These are phyloP conservation scores for Nemopilema nomurai DNA, from an alignment of 30 jellyfish, hydroid and myxozoan genomes.

Conservation along the genomic window DNA sequence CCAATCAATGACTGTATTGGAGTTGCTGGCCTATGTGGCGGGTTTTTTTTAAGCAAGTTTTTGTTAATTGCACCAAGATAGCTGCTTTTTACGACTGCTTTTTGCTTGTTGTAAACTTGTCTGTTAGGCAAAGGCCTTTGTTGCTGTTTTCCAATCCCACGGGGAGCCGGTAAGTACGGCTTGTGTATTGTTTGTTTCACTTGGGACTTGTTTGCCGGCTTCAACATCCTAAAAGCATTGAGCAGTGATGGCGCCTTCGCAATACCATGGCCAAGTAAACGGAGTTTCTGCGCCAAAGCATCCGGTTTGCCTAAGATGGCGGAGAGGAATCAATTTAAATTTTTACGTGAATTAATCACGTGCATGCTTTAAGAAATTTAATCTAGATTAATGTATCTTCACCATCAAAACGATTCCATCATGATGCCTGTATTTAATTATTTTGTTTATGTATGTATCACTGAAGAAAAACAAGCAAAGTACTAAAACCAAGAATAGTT, in stretches of 20 bases:
- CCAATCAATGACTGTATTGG: constrained; percentile 1
- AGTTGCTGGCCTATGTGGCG: not conserved
- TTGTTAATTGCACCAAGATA: not conserved
- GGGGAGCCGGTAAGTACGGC: not conserved
- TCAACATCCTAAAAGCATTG: constrained; percentile 25
- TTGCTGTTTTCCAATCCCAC: not conserved
- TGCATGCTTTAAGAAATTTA: no score
- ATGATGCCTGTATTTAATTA: no score
- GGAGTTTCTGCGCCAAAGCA: not conserved
- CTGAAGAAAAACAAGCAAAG: no score
- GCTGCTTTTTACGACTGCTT: not conserved
- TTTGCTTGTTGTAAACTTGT: not conserved
- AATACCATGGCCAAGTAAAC: not conserved
- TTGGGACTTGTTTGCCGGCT: constrained; percentile 9
- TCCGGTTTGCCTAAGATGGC: constrained; percentile 3
- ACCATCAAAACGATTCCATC: no score
- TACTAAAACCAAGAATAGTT: no score
- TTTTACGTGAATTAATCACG: no score
- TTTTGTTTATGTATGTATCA: no score
- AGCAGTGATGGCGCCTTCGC: constrained; percentile 31
- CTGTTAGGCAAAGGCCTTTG: not conserved
- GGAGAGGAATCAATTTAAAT: not conserved
- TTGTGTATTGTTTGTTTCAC: not conserved
- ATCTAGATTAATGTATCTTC: no score
- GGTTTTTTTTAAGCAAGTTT: not conserved